Conservation (phyloP, 2,797 vertebrate genomes). For the Podarcis siculus region DNA sequence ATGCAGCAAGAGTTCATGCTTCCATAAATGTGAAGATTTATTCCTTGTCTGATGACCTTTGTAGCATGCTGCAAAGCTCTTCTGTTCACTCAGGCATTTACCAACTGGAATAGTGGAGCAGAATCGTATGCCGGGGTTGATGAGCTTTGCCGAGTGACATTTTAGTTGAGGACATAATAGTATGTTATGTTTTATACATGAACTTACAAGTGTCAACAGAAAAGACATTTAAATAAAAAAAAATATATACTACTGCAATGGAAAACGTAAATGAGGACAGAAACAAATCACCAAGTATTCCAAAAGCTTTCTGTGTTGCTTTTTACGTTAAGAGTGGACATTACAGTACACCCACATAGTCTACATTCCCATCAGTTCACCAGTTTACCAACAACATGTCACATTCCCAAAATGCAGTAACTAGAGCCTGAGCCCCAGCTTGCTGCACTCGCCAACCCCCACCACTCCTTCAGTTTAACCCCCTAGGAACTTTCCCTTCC, state of each 20-base stretch:
- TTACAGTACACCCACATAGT: neutral
- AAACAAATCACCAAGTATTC: neutral
- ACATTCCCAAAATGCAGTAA: too few species aligned
- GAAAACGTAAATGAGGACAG: neutral
- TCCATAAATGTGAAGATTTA: constrained; percentile 32
- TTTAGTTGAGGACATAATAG: constrained; percentile 4
- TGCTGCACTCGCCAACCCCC: too few species aligned
- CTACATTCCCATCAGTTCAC: neutral
- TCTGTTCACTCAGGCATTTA: constrained; percentile 9
- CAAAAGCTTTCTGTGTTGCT: neutral
- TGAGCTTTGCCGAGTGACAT: constrained; percentile 7
- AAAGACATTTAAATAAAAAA: neutral
- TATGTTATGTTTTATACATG: constrained; percentile 29
- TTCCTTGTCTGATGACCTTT: constrained; percentile 25
- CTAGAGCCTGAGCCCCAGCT: too few species aligned
- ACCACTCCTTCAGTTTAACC: too few species aligned
- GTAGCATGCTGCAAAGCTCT: constrained; percentile 23
- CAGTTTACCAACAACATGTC: too few species aligned
- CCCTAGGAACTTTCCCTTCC: too few species aligned
- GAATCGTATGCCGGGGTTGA: neutral
- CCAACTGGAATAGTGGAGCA: neutral
- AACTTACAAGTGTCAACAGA: constrained; percentile 22
- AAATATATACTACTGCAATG: neutral
- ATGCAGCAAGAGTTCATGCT: neutral
- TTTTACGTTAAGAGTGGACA: neutral